Conservation (phyloP, 2,113 vertebrate species). For the Crypturellus undulatus region DNA sequence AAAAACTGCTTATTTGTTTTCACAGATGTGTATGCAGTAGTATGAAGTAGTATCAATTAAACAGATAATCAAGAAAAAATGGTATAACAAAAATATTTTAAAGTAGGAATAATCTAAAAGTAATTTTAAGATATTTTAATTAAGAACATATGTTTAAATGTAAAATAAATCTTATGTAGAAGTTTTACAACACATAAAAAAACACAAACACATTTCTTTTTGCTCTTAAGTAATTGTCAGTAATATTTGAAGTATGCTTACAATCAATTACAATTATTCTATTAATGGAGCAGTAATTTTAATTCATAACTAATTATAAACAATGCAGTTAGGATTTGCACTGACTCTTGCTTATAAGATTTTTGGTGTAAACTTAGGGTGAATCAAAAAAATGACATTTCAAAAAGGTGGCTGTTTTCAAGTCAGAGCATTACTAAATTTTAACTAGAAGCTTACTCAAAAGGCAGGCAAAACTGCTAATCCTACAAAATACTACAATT, state of each 20-base stretch:
- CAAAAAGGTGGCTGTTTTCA: accelerated
- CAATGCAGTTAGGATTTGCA: not conserved
- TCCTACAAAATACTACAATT: not conserved
- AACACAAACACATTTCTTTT: not conserved
- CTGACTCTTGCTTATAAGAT: accelerated
- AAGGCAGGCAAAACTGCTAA: not conserved
- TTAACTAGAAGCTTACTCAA: not conserved
- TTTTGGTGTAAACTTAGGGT: not conserved
- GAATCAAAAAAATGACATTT: not conserved
- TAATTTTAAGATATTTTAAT: not conserved
- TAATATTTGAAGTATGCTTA: not conserved
- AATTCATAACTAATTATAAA: not conserved
- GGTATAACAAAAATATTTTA: not conserved
- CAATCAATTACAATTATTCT: not conserved
- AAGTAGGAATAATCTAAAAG: not conserved
- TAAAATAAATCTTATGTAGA: not conserved
- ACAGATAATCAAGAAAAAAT: not conserved
- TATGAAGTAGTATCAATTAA: not conserved
- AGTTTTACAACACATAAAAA: not conserved
- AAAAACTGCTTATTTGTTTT: not conserved
- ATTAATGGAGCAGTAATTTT: not conserved
- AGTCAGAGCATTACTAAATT: not conserved
- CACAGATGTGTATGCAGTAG: not conserved
- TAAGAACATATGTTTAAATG: not conserved
- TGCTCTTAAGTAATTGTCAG: not conserved